Conservation (phyloP, 2,797 vertebrate species). For the Danionella dracula region DNA sequence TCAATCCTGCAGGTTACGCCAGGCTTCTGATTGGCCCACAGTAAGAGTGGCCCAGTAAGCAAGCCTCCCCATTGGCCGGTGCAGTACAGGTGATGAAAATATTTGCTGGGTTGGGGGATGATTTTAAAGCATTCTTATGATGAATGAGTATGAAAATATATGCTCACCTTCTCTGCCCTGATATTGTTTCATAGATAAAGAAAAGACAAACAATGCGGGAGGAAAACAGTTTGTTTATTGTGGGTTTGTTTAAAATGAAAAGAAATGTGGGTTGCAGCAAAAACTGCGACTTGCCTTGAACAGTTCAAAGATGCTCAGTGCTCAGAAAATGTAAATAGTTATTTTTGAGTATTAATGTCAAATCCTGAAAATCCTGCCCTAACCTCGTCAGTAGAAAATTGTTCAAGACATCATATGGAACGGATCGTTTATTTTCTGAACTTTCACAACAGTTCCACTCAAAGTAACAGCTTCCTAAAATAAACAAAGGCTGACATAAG, state of each 20-base stretch:
- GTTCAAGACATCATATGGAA: no score
- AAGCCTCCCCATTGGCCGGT: constrained; percentile 58
- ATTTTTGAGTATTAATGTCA: no score
- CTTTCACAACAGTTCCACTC: no score
- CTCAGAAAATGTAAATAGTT: no score
- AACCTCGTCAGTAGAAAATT: no score
- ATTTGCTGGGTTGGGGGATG: constrained; percentile 57
- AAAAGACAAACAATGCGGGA: neutral
- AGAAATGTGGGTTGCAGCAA: neutral
- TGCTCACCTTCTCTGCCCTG: neutral
- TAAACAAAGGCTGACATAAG: no score
- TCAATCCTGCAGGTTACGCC: constrained; percentile 59
- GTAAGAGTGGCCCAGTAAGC: constrained; percentile 36
- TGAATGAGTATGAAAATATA: constrained; percentile 63
- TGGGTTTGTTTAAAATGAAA: neutral
- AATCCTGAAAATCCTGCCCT: no score
- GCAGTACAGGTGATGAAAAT: constrained; percentile 65
- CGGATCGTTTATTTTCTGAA: no score
- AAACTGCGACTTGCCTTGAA: no score
- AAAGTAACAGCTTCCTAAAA: no score
- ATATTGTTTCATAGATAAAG: neutral
- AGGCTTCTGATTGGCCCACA: constrained; percentile 54
- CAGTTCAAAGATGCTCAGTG: no score
- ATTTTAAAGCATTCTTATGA: constrained; percentile 64
- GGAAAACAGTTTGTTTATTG: neutral